Conservation (phyloP, 2,797 vertebrate species). For the Trachops cirrhosus region DNA sequence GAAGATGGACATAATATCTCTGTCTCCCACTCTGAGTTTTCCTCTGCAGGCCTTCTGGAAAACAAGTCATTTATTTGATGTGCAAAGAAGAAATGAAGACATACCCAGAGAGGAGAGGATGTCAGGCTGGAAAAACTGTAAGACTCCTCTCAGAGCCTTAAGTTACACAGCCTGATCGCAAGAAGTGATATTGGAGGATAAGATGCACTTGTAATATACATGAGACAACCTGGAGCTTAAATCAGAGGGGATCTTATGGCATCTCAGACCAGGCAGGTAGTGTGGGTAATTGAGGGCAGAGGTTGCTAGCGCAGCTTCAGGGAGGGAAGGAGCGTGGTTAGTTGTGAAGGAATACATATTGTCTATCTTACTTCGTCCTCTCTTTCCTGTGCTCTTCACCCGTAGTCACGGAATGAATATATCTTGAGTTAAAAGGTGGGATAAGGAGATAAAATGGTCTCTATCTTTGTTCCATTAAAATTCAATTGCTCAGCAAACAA, state of each 20-base stretch:
- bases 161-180: not conserved
- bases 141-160: not conserved
- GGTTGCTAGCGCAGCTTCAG: not conserved
- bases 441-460: not conserved
- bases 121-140: not conserved
- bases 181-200: not conserved
- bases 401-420: not conserved
- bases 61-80: not conserved
- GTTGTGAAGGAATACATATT: not conserved
- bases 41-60: not conserved
- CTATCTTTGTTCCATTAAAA: not conserved
- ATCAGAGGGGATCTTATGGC: not conserved
- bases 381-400: not conserved
- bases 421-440: not conserved
- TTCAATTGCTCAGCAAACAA: not conserved
- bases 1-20: not conserved
- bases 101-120: not conserved
- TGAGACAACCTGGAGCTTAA: not conserved
- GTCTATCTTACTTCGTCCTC: not conserved
- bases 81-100: not conserved
- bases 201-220: not conserved
- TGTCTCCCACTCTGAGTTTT: not conserved
- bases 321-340: not conserved
- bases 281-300: not conserved
- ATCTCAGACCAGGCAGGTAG: not conserved